Percentiles rank a stretch among this genome's conserved stretches.
Conservation (phyloP, 2,888 invertebrate species). For the Cataglyphis livida region DNA sequence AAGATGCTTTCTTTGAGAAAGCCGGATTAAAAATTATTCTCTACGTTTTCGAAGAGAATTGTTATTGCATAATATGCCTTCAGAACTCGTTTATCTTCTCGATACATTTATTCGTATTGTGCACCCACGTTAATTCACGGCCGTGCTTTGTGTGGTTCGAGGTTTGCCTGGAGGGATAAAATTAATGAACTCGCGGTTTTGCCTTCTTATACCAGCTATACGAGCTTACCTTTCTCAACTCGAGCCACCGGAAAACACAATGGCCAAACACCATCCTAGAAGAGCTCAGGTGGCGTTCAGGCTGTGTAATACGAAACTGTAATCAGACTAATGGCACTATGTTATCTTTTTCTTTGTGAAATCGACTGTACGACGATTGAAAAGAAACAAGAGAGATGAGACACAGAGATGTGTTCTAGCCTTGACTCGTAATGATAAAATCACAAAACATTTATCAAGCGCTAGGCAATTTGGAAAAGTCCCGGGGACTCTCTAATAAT, state of each 20-base stretch:
- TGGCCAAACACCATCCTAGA: constrained; percentile 41
- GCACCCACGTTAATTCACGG: constrained; percentile 15
- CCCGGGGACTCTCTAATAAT: background rate
- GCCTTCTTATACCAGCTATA: constrained; percentile 36
- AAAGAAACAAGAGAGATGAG: constrained; percentile 1
- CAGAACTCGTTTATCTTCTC: background rate
- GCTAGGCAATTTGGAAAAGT: background rate
- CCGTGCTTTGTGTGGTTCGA: constrained; percentile 30
- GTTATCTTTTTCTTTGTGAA: constrained; percentile 73
- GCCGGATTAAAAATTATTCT: constrained; percentile 17
- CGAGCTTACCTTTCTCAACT: constrained; percentile 30
- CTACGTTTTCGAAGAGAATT: background rate
- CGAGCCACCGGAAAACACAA: constrained; percentile 21
- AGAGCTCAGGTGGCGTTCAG: constrained; percentile 67
- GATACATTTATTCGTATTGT: constrained; percentile 41
- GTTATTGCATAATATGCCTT: constrained; percentile 25
- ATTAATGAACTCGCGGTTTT: constrained; percentile 49
- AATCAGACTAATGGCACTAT: constrained; percentile 78
- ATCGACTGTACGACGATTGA: constrained; percentile 12
- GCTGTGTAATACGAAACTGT: constrained; percentile 69
- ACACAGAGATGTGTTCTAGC: background rate
- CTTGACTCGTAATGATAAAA: constrained; percentile 5
- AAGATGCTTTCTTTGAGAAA: background rate
- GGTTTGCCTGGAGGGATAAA: constrained; percentile 43
- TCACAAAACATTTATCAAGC: background rate